Conservation (phyloP, 2,888 invertebrate species). For the Drosophila putrida region DNA sequence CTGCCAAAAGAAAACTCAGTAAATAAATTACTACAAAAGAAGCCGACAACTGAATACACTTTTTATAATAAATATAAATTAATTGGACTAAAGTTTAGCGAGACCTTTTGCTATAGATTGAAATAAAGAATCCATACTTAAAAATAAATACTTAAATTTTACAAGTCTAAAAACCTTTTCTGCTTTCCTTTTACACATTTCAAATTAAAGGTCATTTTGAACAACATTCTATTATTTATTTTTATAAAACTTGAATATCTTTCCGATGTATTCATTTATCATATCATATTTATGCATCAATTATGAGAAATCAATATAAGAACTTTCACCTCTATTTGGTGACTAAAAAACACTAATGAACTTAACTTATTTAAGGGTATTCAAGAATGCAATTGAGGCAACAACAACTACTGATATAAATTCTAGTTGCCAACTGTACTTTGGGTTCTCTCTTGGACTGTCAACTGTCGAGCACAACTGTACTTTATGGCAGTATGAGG, state of each 20-base stretch:
- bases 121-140: too few relatives aligned
- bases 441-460: slow-evolving; percentile 24
- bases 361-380: slow-evolving; percentile 11
- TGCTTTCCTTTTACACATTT: too few relatives aligned
- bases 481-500: slow-evolving; percentile 36
- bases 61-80: not conserved
- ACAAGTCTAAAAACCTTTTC: too few relatives aligned
- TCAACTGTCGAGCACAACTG: slow-evolving; percentile 46
- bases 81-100: not conserved
- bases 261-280: too few relatives aligned
- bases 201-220: too few relatives aligned
- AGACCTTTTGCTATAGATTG: not conserved
- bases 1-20: slow-evolving; percentile 29
- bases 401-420: slow-evolving; percentile 40
- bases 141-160: too few relatives aligned
- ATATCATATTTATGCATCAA: too few relatives aligned
- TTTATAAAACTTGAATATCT: too few relatives aligned
- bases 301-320: too few relatives aligned
- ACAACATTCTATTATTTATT: too few relatives aligned
- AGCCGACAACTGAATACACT: slow-evolving; percentile 24
- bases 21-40: not conserved
- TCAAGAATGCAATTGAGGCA: slow-evolving; percentile 17
- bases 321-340: too few relatives aligned
- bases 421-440: slow-evolving; percentile 58
- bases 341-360: too few relatives aligned